Base-by-base conservation (phyloP, 2,888 invertebrate species). In the Metellina segmentata region DNA sequence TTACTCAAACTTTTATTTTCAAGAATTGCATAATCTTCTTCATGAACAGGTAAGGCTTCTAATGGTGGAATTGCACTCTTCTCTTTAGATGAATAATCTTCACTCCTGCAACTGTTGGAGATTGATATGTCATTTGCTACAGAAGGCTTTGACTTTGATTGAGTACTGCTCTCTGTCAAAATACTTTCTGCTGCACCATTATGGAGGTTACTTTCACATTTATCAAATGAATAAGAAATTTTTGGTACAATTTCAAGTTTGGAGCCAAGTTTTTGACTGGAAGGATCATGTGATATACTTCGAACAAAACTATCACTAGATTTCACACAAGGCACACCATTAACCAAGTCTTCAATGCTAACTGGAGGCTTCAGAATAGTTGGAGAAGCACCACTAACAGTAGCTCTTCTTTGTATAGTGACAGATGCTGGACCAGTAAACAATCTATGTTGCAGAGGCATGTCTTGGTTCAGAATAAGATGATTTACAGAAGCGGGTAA, bases 331-430 rank as follows among this genome's bases (percentile, higher is more conserved):
- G 90, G 74, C 8, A 86, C 81, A 52, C 85, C 91, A 78, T 93
- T 92, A n/a, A 93, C 92, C 53, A 94, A 81, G 52, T 94, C 93
- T 94, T 97, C 97, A 90, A 97, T 96, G 94, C 96, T 96, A 93
- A 96, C 96, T 92, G 93, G 96, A 89, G 97, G 96, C 53, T 96
- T 95, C 94, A 96, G 96, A 93, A 96, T 96, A 16, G 96, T 96
- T n/a, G 97, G 97, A 93, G 96, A 96, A 89, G 96, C 97, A 19
- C 98, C 98, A 94, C 98, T 97, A 93, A 98, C 97, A 0, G 98
- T 98, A 94, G 98, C 98, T 20, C 98, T 96, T 13, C 98, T 96
- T 94, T 97, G 97, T 70, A 97, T 96, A 93, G 97, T 96, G 34
- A 97, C 96, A 90, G 97, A 96, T 9, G 98, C 34, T 49, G 77